Base-by-base conservation (phyloP, 2,888 invertebrate genomes). In the Habrosyne pyritoides region DNA sequence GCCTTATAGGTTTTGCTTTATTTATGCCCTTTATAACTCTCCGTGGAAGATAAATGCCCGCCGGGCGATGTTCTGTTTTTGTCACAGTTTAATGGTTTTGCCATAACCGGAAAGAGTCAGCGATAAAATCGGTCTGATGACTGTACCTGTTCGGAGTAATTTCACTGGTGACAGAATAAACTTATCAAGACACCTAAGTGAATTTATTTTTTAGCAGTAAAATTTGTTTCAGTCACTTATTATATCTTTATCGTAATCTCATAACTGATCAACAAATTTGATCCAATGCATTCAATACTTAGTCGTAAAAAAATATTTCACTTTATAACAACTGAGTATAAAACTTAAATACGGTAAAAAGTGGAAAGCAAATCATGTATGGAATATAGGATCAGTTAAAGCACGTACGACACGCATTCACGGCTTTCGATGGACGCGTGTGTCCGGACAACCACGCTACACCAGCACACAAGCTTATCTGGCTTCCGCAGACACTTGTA, bases 1-100 rank as follows among this genome's bases (percentile, higher is more conserved):
- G 83, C 86, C 87, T 90, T 91, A 91, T 91, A 91, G 90, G 88
- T 91, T 91, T 89, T 91, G 83, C 84, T 90, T 90, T 91, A 89
- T 91, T 91, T 91, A 87, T 86, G 84, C 84, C 84, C 84, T 89
- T 89, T 89, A 89, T 91, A 87, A 86, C 85, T 84, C 81, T 77
- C 78, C 75, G 82, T 84, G 78, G 80, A 84, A 89, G 87, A 90
- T 85, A 88, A 90, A 89, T 86, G 83, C 83, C 79, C 73, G 79
- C 75, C 73, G 77, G 81, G 76, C 79, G 82, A 83, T 86, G 86
- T 83, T 86, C 84, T 83, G 84, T 84, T 86, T 83, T 82, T 83
- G 85, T 84, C 82, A 77, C 71, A 75, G 77, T 67, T 79, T 84
- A 83, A 84, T 86, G 81, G 77, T 73, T 78, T 64, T 70, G 70